These are phyloP conservation scores for Mythimna loreyi DNA, from an alignment of 2,888 invertebrate genomes.

Conservation along the genomic window DNA sequence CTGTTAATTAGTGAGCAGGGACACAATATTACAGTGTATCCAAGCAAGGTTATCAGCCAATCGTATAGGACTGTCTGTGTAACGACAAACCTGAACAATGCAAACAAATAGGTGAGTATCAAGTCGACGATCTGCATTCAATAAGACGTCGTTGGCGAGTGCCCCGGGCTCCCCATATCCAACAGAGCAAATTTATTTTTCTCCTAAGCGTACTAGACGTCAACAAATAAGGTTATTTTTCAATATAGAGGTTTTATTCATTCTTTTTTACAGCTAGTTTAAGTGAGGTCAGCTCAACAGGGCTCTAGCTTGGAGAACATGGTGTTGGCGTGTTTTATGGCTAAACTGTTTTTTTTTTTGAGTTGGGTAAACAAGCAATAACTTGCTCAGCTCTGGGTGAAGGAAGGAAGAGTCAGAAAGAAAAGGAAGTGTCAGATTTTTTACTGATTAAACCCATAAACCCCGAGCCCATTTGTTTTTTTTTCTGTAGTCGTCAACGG, in stretches of 20 bases:
- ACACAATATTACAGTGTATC: background rate
- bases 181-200: conserved; percentile 86
- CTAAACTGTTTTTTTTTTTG: too few relatives aligned
- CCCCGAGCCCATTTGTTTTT: too few relatives aligned
- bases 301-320: conserved; percentile 32
- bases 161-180: conserved; percentile 81
- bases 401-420: too few relatives aligned
- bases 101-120: conserved; percentile 72
- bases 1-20: background rate
- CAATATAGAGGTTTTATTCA: conserved; percentile 82
- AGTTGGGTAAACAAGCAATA: too few relatives aligned
- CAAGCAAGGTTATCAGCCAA: background rate
- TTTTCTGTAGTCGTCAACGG: too few relatives aligned
- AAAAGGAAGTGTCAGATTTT: too few relatives aligned
- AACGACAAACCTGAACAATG: conserved; percentile 47
- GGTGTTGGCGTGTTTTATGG: too few relatives aligned
- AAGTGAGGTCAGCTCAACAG: conserved; percentile 62
- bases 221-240: conserved; percentile 89
- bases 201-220: conserved; percentile 86
- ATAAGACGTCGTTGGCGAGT: conserved; percentile 81
- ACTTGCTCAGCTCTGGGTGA: too few relatives aligned
- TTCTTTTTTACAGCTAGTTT: conserved; percentile 74
- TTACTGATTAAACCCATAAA: too few relatives aligned
- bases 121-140: conserved; percentile 77
- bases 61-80: conserved; percentile 10